Conservation (phyloP, 2,797 vertebrate genomes). For the Hypotaenidia philippensis region DNA sequence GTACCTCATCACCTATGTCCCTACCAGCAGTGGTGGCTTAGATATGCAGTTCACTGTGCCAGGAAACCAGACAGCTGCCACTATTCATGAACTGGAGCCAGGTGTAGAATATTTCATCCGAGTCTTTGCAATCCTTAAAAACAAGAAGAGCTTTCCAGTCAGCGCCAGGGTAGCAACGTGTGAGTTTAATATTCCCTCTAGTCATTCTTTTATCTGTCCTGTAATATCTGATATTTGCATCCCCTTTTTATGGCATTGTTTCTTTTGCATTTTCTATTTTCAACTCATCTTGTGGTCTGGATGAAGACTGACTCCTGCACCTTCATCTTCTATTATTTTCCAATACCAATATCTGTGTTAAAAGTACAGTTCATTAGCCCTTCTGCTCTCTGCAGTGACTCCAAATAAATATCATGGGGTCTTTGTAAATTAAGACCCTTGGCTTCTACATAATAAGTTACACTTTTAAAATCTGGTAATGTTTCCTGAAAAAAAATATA, state of each 20-base stretch:
- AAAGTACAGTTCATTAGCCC: neutral
- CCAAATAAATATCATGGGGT: neutral
- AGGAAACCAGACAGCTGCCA: conserved; percentile 89
- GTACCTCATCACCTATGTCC: conserved; percentile 91
- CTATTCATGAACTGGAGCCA: conserved; percentile 91
- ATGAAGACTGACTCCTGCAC: neutral
- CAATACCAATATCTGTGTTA: neutral
- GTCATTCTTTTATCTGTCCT: neutral
- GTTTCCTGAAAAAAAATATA: neutral
- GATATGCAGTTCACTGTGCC: conserved; percentile 91
- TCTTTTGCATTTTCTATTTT: neutral
- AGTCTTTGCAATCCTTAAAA: conserved; percentile 94
- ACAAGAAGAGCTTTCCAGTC: conserved; percentile 94
- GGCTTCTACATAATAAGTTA: neutral
- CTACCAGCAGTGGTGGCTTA: conserved; percentile 90
- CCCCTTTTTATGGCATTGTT: neutral
- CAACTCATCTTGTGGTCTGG: neutral
- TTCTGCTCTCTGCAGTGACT: neutral
- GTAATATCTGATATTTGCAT: neutral
- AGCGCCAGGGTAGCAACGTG: conserved; percentile 94
- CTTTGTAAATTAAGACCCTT: neutral
- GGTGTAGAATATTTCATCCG: conserved; percentile 96
- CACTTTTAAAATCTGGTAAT: neutral
- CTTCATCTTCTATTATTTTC: neutral
- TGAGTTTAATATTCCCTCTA: conserved; percentile 75